A percentile compares a stretch with the other conserved stretches of the same genome.
Conservation (phyloP, 2,888 invertebrate genomes). For the Meghimatium bilineatum region DNA sequence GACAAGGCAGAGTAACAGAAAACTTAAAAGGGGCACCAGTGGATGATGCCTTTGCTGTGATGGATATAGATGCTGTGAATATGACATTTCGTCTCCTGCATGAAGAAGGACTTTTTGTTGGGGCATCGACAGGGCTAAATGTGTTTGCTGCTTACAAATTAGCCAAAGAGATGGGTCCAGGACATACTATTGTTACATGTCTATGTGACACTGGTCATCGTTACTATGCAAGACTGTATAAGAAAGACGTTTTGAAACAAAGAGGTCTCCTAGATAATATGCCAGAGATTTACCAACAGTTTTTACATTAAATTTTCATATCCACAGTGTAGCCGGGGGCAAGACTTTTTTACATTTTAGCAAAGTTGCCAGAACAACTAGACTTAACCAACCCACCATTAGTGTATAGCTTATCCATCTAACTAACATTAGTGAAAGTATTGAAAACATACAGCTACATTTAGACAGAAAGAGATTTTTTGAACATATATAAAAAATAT, state of each 20-base stretch:
- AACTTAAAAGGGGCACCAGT: conserved; percentile 76
- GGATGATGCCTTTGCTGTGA: conserved; percentile 73
- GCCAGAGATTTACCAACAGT: conserved; percentile 59
- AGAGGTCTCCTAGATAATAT: conserved; percentile 62
- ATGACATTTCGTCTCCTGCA: conserved; percentile 75
- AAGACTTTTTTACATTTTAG: too few relatives aligned
- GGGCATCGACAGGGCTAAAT: conserved; percentile 76
- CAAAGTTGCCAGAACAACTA: too few relatives aligned
- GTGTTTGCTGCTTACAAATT: conserved; percentile 74
- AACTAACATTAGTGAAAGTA: too few relatives aligned
- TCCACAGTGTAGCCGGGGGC: too few relatives aligned
- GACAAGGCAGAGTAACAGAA: conserved; percentile 77
- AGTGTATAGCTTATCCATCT: too few relatives aligned
- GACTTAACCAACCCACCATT: too few relatives aligned
- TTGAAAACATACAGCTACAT: too few relatives aligned
- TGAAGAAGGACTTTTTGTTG: conserved; percentile 77
- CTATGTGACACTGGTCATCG: conserved; percentile 77
- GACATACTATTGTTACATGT: conserved; percentile 76
- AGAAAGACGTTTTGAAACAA: conserved; percentile 66
- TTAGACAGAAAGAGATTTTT: too few relatives aligned
- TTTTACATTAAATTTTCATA: conserved; percentile 54
- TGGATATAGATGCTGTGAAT: conserved; percentile 73
- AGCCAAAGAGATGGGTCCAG: conserved; percentile 74
- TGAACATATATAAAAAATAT: too few relatives aligned
- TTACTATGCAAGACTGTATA: conserved; percentile 74